Evolutionary conservation across 53 echinoderm and acorn worm species (phyloP).

Genomic region (Temnopleurus reevesii): DNA sequence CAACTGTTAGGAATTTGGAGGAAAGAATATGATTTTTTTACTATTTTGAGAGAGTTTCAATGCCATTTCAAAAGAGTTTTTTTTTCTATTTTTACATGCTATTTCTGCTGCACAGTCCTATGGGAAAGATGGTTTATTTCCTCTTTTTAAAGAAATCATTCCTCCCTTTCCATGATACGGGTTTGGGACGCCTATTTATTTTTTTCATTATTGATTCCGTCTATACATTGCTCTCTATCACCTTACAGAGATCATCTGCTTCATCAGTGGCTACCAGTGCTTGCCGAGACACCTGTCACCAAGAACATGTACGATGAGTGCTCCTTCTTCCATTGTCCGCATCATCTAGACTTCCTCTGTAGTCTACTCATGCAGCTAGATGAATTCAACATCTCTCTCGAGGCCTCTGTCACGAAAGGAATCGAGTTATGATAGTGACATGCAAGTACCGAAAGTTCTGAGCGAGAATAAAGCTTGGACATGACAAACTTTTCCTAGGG

Average conservation of each 20-base stretch:
- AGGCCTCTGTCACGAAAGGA: constrained; percentile 96
- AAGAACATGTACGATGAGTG: constrained; percentile 96
- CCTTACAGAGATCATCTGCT: constrained; percentile 87
- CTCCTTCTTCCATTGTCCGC: constrained; percentile 82
- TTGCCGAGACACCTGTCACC: constrained; percentile 95
- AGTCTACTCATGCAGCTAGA: constrained; percentile 94
- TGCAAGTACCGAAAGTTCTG: too few relatives aligned
- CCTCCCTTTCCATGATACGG: too few relatives aligned
- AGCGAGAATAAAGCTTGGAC: too few relatives aligned
- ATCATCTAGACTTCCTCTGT: constrained; percentile 84
- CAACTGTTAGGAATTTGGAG: too few relatives aligned
- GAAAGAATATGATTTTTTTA: too few relatives aligned
- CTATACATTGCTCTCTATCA: constrained; percentile 12
- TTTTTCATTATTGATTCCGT: too few relatives aligned
- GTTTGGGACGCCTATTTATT: too few relatives aligned
- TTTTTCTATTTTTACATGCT: too few relatives aligned
- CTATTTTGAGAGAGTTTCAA: too few relatives aligned
- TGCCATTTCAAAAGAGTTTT: too few relatives aligned
- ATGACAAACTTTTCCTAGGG: not conserved
- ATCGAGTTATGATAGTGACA: constrained; percentile 76
- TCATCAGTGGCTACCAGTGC: constrained; percentile 91
- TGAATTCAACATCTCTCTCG: constrained; percentile 88
- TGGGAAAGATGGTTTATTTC: too few relatives aligned
- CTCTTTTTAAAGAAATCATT: not conserved
- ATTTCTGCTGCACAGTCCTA: too few relatives aligned